A percentile compares a stretch with the other conserved stretches of the same genome.
phyloP scores from a whole-genome alignment of 2,113 vertebrate species.

The Ivindomyrus marchei region DNA sequence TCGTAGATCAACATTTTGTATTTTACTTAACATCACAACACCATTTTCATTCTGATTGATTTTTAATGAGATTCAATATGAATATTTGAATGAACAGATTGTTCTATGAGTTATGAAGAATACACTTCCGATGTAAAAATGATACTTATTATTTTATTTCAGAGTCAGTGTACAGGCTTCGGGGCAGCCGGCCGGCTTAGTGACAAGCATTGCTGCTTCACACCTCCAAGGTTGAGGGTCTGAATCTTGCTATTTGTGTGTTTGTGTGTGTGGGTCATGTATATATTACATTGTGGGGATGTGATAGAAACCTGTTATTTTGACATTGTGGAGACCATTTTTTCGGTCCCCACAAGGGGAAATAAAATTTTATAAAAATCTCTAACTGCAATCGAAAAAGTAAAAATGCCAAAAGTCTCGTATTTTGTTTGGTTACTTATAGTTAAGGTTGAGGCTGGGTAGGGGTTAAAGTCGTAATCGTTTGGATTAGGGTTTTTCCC shows the following conservation, averaged over 20 bases:
- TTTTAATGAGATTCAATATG: not conserved
- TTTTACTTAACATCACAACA: not conserved
- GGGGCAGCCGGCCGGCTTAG: not conserved
- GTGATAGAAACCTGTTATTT: not conserved
- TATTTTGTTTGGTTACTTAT: not conserved
- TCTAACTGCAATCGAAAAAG: not conserved
- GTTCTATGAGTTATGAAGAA: not conserved
- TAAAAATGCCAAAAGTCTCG: not conserved
- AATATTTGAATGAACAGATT: slow-evolving; percentile 1
- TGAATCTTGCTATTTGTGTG: not conserved
- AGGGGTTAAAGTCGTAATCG: not conserved
- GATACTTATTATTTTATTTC: not conserved
- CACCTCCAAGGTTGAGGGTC: not conserved
- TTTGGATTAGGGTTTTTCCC: not conserved
- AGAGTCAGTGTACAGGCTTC: not conserved
- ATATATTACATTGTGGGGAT: not conserved
- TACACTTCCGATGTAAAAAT: not conserved
- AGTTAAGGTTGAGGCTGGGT: not conserved
- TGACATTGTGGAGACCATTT: not conserved
- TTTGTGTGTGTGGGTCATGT: not conserved
- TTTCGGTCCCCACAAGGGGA: not conserved
- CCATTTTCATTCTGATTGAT: not conserved
- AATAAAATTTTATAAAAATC: not conserved
- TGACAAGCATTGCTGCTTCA: not conserved
- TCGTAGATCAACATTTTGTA: not conserved